Percentiles rank a stretch among this genome's conserved stretches.
Conservation (phyloP, 2,797 vertebrate genomes). For the Hozukius guyotensis region DNA sequence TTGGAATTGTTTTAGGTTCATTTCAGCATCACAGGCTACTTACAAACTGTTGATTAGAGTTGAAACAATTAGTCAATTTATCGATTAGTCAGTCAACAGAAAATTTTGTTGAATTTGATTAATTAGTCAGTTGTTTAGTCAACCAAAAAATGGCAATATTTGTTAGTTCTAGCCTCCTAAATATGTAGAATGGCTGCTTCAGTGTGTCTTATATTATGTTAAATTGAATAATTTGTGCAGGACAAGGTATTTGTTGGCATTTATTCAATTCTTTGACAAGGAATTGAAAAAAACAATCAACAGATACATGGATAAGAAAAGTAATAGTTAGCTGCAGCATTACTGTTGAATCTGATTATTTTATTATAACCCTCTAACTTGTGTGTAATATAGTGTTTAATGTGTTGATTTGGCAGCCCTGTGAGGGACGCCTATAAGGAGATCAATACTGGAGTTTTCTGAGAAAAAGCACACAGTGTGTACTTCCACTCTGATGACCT, state of each 20-base stretch:
- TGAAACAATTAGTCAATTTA: not conserved
- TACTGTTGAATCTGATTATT: not conserved
- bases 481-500: not conserved
- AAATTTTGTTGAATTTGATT: not conserved
- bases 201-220: not conserved
- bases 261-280: not conserved
- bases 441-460: conserved; percentile 75
- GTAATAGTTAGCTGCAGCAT: not conserved
- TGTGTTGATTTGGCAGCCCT: not conserved
- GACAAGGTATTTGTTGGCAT: not conserved
- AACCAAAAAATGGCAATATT: not conserved
- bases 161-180: not conserved
- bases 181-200: not conserved
- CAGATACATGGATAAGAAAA: not conserved
- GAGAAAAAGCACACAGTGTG: conserved; percentile 36
- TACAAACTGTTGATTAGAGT: not conserved
- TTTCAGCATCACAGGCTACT: not conserved
- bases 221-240: not conserved
- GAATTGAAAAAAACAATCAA: not conserved
- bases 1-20: not conserved
- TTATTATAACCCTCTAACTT: not conserved
- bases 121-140: not conserved
- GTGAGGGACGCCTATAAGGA: conserved; percentile 63
- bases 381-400: not conserved
- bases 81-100: not conserved